Conservation (phyloP, 1,140 invertebrate species). For the Polypedilum pembai region DNA sequence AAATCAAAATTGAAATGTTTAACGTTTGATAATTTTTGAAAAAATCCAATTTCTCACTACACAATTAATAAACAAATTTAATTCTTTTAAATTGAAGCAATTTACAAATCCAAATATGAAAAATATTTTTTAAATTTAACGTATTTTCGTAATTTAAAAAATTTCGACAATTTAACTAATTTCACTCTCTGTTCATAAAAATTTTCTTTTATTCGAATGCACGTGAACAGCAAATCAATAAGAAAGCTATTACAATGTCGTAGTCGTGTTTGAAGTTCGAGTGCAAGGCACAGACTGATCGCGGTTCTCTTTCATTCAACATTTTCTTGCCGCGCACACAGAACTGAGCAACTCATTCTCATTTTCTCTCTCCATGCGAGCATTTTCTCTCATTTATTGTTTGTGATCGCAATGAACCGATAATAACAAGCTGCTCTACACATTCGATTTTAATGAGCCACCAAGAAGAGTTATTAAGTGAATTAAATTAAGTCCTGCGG, state of each 20-base stretch:
- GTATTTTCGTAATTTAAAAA: too few relatives aligned
- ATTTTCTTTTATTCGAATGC: background rate
- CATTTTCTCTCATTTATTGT: background rate
- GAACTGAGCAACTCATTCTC: background rate
- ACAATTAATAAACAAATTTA: too few relatives aligned
- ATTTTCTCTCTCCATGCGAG: background rate
- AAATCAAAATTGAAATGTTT: too few relatives aligned
- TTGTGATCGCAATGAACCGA: background rate
- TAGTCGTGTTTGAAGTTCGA: background rate
- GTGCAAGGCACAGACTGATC: conserved; percentile 8
- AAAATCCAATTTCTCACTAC: too few relatives aligned
- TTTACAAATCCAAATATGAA: too few relatives aligned
- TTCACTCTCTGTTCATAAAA: background rate
- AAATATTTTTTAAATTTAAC: too few relatives aligned
- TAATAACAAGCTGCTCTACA: conserved; percentile 1
- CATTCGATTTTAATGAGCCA: conserved; percentile 17
- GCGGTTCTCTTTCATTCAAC: background rate
- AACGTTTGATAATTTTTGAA: too few relatives aligned
- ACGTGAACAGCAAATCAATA: background rate
- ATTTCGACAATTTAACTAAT: background rate
- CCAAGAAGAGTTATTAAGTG: conserved; percentile 12
- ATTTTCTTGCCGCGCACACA: background rate
- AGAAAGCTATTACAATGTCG: background rate
- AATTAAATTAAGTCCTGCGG: conserved; percentile 17
- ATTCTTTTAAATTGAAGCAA: too few relatives aligned